Evolutionary conservation across 2,888 invertebrate genomes (phyloP), one percentile per base, ranked within the genome.

Genomic region (Drosophila koepferae): DNA sequence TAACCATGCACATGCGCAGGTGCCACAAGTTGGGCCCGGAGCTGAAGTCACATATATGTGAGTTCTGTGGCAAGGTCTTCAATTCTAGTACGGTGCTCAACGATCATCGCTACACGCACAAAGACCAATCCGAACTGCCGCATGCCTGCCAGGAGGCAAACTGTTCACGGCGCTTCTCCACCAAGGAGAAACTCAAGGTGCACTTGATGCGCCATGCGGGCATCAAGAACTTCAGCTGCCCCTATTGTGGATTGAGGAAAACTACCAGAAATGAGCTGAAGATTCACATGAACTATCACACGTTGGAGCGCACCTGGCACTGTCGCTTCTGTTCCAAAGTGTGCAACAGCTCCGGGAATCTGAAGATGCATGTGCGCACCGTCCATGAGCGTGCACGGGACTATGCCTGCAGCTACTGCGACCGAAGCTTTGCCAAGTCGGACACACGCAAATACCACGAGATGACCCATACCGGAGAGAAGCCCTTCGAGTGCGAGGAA

Each of bases 381-480:
- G 86, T 92, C 3, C 92, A 92, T 53, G 91, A 92, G 36, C 83
- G 86, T 0, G 89, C 89, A 3, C 77, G 82, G n/a, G 87, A 91
- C 18, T 92, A 86, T 62, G 82, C 85, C 0, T 92, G 92, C 59
- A 79, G 86, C 16, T 83, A 82, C 64, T 92, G 92, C 44, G 91
- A 91, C 0, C 82, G 83, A 3, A 79, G 79, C 0, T 92, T 92
- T 68, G 92, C 91, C 55, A 92, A 90, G 61, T 77, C 91, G 2
- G 91, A 92, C 56, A 92, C 92, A 0, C 81, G 90, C 7, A 92
- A 92, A 28, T 91, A 92, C 73, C 92, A 92, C 68, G 91, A 91
- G 77, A 92, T 92, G 92, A 91, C 82, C 5, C 92, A 92, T 68
- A 92, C 92, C 0, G 92, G 92, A 1, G 92, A 92, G 63, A 92